Percentiles rank a stretch among this genome's conserved stretches.
These are phyloP conservation scores for Protophormia terraenovae DNA, from an alignment of 2,888 invertebrate species.

Conservation along the genomic window DNA sequence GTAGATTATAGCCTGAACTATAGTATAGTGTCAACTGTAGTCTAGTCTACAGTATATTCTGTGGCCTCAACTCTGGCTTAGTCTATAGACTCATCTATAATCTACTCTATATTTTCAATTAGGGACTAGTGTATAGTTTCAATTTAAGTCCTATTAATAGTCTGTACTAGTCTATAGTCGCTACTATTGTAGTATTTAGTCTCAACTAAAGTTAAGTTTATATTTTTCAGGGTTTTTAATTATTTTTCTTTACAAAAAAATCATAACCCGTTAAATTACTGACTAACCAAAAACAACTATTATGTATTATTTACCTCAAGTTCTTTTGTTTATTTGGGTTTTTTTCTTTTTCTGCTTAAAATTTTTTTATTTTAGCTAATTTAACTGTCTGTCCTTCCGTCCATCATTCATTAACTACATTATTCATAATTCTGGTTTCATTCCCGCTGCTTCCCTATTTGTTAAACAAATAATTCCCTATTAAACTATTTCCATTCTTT, in stretches of 20 bases:
- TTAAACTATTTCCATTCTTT: no score
- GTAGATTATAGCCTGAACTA: no score
- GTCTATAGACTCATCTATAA: no score
- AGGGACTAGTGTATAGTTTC: no score
- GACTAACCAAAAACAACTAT: background rate
- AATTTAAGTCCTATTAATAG: no score
- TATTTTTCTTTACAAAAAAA: background rate
- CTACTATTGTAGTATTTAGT: no score
- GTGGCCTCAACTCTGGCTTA: no score
- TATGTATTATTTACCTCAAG: background rate
- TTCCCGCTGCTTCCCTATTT: background rate
- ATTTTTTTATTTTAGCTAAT: background rate
- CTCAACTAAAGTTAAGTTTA: background rate
- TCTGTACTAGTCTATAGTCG: no score
- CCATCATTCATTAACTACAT: background rate
- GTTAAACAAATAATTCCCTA: no score
- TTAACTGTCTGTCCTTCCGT: background rate
- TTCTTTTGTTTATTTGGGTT: constrained; percentile 50
- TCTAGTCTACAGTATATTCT: no score
- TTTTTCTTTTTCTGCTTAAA: background rate
- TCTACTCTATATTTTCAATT: no score
- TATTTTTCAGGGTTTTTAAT: background rate
- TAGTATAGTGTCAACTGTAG: no score
- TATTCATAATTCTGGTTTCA: background rate
- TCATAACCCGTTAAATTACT: background rate